Evolutionary conservation across 2,888 invertebrate species (phyloP), one percentile per base, ranked within the genome.

Genomic region (Falcaria lacertinaria): DNA sequence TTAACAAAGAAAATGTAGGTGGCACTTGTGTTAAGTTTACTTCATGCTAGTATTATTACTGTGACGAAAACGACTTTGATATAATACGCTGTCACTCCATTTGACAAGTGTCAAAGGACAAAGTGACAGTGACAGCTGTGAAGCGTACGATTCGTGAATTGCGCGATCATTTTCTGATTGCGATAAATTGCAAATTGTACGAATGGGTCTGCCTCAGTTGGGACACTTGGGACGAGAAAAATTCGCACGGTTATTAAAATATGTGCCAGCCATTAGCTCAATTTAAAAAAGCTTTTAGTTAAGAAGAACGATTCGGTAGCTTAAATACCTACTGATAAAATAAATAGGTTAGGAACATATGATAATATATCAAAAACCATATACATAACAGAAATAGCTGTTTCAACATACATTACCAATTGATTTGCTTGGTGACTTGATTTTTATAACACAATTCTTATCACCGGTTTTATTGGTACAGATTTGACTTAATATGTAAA

Each of bases 1-100:
- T 49, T 54, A 72, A 71, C 69, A 69, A 65, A 62, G 65, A 64
- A 58, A 60, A 59, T 64, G 4, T 22, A 25, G 13, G 37, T 37
- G 37, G n/a, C 22, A 7, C 13, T 25, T 22, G 7, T 15, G 15
- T 25, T 25, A 35, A 14, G 37, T 22, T 37, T 13, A 14, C 37
- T 22, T 1, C 37, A 22, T 22, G 14, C 37, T 37, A 8, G 7
- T 15, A 35, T 11, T 22, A 36, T 22, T 7, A 19, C 13, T 14
- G 36, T 36, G 22, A 14, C 36, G 36, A 36, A 36, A 13, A 25
- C 1, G 37, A 15, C 22, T 11, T 4, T 22, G 37, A 37, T 37
- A 15, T 15, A 15, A 37, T 15, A 7, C 14, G 19, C 22, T 35
- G 22, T 37, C 25, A 37, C 7, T 28, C 28, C 28, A 14, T 37